Conservation (phyloP, 2,888 invertebrate genomes). For the Lasioglossum marginatum region DNA sequence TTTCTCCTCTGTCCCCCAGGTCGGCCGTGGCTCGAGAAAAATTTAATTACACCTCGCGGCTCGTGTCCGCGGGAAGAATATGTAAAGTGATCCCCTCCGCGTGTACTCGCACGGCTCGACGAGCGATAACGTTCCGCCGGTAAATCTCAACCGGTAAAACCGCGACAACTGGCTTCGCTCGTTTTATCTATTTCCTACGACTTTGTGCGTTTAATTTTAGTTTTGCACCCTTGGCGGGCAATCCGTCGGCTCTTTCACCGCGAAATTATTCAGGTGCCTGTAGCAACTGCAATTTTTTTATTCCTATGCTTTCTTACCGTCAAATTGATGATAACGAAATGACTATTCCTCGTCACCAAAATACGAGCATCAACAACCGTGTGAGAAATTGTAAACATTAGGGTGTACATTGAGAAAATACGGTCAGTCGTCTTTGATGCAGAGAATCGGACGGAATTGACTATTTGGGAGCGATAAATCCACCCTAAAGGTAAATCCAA, state of each 20-base stretch:
- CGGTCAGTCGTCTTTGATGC: background rate
- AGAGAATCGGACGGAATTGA: background rate
- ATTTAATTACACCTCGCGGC: conserved; percentile 25
- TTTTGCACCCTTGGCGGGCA: background rate
- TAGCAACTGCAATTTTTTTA: background rate
- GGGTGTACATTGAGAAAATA: background rate
- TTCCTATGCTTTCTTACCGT: background rate
- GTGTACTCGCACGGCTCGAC: background rate
- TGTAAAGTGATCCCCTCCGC: conserved; percentile 3
- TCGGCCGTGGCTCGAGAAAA: conserved; percentile 2
- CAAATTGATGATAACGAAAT: too few species aligned
- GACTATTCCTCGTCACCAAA: background rate
- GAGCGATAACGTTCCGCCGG: conserved; percentile 3
- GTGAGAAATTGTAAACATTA: background rate
- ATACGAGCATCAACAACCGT: background rate
- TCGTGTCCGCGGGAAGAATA: background rate
- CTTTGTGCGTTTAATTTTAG: background rate
- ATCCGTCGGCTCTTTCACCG: background rate
- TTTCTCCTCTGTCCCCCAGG: conserved; percentile 11
- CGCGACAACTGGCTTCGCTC: background rate
- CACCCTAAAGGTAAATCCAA: background rate
- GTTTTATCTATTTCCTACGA: background rate
- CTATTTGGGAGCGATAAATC: background rate
- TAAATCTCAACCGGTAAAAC: conserved; percentile 3
- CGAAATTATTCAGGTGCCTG: background rate